Evolutionary conservation across 2,797 vertebrate genomes (phyloP).

Genomic region (Eidolon dupreanum): DNA sequence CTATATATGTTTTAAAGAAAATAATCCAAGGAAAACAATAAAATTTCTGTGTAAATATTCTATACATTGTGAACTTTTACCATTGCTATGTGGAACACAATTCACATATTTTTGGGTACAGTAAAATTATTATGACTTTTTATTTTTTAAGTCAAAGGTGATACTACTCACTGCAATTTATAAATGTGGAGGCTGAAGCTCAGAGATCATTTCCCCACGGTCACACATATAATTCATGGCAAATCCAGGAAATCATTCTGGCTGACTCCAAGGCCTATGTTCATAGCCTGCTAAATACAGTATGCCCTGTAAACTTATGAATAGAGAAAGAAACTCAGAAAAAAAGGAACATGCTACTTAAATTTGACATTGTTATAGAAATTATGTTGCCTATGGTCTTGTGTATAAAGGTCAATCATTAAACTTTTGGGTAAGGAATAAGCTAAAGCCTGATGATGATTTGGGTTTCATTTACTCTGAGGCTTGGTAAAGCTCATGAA

Average conservation of each 20-base stretch:
- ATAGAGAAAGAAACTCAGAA: background rate
- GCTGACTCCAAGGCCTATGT: background rate
- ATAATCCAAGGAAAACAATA: background rate
- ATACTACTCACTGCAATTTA: background rate
- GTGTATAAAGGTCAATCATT: background rate
- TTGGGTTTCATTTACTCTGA: conserved; percentile 8
- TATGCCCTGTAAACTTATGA: background rate
- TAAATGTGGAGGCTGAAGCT: background rate
- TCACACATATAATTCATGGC: background rate
- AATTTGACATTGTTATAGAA: background rate
- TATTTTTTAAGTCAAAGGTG: background rate
- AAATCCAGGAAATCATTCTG: background rate
- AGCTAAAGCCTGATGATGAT: background rate
- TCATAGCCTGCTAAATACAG: background rate
- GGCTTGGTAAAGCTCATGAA: background rate
- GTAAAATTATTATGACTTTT: background rate
- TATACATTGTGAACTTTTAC: background rate
- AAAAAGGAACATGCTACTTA: background rate
- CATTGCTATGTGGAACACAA: background rate
- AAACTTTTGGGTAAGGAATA: background rate
- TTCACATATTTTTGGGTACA: background rate
- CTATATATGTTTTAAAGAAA: background rate
- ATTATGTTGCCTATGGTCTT: background rate
- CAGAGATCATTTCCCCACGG: background rate
- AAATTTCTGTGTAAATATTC: background rate